phyloP scores from a whole-genome alignment of 1,140 invertebrate genomes.

The Drosophila pseudoobscura region DNA sequence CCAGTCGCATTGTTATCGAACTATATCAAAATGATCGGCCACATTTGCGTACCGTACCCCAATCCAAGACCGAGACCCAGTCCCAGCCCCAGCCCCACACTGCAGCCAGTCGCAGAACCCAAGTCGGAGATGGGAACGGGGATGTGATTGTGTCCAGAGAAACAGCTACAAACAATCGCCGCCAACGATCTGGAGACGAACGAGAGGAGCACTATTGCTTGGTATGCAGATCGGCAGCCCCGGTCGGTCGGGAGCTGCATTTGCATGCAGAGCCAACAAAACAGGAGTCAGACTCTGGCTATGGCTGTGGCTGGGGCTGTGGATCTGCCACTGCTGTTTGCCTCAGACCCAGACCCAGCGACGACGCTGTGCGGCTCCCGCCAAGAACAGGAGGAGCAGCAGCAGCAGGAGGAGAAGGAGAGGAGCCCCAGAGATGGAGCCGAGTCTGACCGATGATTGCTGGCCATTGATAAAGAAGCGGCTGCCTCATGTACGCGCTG shows the following conservation, averaged over 20 bases:
- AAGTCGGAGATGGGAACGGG: neutral
- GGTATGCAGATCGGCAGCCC: slow-evolving; percentile 76
- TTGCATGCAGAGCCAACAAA: slow-evolving; percentile 53
- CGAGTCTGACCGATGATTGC: slow-evolving; percentile 62
- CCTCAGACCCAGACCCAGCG: slow-evolving; percentile 66
- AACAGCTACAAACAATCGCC: slow-evolving; percentile 77
- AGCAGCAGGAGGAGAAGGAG: neutral
- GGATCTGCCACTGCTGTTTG: slow-evolving; percentile 12
- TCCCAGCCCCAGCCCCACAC: no score
- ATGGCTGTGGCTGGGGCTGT: slow-evolving; percentile 5
- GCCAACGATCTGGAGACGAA: slow-evolving; percentile 64
- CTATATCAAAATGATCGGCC: slow-evolving; percentile 80
- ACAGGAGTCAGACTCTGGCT: slow-evolving; percentile 31
- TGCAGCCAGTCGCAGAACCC: no score
- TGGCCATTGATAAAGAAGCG: slow-evolving; percentile 74
- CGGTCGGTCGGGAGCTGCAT: slow-evolving; percentile 46
- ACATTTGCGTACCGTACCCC: slow-evolving; percentile 72
- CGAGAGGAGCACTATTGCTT: slow-evolving; percentile 39
- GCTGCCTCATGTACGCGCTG: slow-evolving; percentile 80
- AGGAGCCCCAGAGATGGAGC: slow-evolving; percentile 31
- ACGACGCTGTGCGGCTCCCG: slow-evolving; percentile 66
- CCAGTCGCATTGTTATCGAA: slow-evolving; percentile 70
- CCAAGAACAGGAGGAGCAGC: slow-evolving; percentile 27
- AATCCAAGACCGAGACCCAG: neutral
- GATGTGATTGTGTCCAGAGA: slow-evolving; percentile 60